Evolutionary conservation across 2,113 vertebrate species (phyloP).

Genomic region (Leucosticte australis): DNA sequence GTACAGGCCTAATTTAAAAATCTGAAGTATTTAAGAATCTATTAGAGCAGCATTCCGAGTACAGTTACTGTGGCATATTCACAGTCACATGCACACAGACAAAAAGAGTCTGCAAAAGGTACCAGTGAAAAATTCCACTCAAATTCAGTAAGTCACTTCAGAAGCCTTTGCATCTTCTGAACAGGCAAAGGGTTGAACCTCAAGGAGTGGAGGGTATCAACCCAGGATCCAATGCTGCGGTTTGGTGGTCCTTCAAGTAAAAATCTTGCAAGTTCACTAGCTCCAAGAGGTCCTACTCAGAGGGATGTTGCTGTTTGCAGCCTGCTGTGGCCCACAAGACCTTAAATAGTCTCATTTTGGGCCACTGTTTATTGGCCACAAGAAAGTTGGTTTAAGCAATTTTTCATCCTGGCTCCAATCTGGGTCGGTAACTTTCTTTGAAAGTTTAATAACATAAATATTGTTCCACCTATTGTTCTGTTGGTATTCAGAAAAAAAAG

Average conservation of each 20-base stretch:
- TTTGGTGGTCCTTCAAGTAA: neutral
- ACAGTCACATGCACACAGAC: neutral
- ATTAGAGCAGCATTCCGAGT: neutral
- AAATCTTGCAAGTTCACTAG: neutral
- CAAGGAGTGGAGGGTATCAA: neutral
- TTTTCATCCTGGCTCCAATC: neutral
- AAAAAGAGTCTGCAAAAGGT: neutral
- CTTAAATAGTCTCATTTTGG: neutral
- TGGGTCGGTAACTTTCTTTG: accelerated
- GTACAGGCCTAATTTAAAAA: neutral
- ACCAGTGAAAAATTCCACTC: neutral
- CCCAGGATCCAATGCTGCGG: neutral
- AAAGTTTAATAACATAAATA: neutral
- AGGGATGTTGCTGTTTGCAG: neutral
- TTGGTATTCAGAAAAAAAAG: neutral
- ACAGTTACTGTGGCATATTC: neutral
- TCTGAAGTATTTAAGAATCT: neutral
- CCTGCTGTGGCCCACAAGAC: neutral
- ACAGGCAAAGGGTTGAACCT: neutral
- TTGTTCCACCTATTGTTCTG: neutral
- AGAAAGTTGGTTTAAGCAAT: neutral
- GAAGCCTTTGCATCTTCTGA: neutral
- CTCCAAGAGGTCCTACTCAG: neutral
- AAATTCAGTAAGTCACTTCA: neutral
- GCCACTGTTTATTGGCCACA: too few relatives aligned